phyloP scores from a whole-genome alignment of 2,888 invertebrate species.

The Teleogryllus oceanicus region DNA sequence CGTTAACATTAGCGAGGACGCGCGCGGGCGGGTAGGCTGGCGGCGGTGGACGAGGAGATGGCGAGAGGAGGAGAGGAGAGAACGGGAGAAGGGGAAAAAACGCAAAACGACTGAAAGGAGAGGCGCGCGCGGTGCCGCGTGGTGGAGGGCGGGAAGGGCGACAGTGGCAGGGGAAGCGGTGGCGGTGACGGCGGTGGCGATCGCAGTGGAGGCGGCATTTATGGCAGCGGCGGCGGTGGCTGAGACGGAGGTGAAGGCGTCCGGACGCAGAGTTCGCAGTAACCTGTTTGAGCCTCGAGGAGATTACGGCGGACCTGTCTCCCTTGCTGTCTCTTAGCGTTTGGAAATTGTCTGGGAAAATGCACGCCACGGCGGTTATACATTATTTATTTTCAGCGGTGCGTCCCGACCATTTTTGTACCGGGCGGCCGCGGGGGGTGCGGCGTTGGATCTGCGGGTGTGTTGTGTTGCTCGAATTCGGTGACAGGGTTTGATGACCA shows the following conservation, averaged over 20 bases:
- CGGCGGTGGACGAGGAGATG: too few relatives aligned
- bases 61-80: neutral
- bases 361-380: neutral
- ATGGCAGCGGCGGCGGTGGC: too few relatives aligned
- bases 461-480: too few relatives aligned
- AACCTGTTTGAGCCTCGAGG: neutral
- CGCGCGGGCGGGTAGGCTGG: too few relatives aligned
- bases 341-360: constrained; percentile 6
- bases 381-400: neutral
- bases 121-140: neutral
- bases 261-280: too few relatives aligned
- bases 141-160: neutral
- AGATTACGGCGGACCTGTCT: constrained; percentile 18
- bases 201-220: too few relatives aligned
- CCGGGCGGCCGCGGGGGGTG: too few relatives aligned
- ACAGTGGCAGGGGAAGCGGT: too few relatives aligned
- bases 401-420: neutral
- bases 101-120: neutral
- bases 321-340: neutral
- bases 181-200: too few relatives aligned
- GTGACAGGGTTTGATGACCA: too few relatives aligned
- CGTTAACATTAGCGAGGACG: neutral
- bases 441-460: too few relatives aligned
- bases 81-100: neutral
- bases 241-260: too few relatives aligned